phyloP scores from a whole-genome alignment of 1,140 invertebrate species.

The Dendroctonus valens region DNA sequence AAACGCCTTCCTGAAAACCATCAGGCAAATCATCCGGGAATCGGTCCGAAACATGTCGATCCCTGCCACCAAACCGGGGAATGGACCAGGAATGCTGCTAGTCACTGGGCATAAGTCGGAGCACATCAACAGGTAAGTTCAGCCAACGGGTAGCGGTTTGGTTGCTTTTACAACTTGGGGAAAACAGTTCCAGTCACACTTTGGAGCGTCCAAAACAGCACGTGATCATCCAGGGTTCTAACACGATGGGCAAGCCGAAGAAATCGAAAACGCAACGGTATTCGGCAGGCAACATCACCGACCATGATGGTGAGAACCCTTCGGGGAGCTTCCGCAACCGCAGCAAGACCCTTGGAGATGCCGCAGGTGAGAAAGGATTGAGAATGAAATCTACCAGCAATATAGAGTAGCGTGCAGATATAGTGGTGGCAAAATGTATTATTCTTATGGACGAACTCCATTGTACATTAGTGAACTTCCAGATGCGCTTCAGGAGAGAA shows the following conservation, averaged over 20 bases:
- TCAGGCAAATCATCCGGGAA: constrained; percentile 93
- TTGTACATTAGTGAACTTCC: neutral
- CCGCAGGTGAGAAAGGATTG: constrained; percentile 71
- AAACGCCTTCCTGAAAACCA: constrained; percentile 94
- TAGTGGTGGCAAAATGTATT: too few relatives aligned
- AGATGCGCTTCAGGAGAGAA: constrained; percentile 44
- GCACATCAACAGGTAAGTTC: constrained; percentile 34
- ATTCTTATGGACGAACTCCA: too few relatives aligned
- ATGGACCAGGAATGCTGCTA: constrained; percentile 48
- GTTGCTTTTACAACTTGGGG: neutral
- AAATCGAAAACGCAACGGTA: constrained; percentile 77
- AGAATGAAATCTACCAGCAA: too few relatives aligned
- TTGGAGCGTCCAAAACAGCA: constrained; percentile 47
- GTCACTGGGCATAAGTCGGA: constrained; percentile 50
- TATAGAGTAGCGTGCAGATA: too few relatives aligned
- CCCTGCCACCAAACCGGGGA: constrained; percentile 70
- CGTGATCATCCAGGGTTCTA: constrained; percentile 63
- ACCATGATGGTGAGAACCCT: constrained; percentile 57
- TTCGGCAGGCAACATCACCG: constrained; percentile 80
- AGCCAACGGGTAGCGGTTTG: neutral
- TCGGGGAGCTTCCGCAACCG: constrained; percentile 70
- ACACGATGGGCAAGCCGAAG: constrained; percentile 71
- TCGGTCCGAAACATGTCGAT: constrained; percentile 93
- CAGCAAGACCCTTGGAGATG: constrained; percentile 87
- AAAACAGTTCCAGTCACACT: constrained; percentile 42